phyloP scores from a whole-genome alignment of 2,113 vertebrate species.

The Amazona vittata region DNA sequence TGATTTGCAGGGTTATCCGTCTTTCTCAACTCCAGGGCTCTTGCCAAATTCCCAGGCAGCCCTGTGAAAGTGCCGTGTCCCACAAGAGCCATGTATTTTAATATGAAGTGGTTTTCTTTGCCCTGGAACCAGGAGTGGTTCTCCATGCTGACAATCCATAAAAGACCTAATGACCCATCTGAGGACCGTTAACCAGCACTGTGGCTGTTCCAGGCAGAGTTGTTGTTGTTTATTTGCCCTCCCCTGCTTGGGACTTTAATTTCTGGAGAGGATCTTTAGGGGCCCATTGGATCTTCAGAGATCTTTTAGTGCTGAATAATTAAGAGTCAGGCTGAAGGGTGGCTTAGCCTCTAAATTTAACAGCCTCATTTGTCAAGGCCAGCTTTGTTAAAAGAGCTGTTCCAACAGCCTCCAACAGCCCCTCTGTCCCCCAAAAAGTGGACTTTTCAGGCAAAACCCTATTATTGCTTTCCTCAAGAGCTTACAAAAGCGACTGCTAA shows the following conservation, averaged over 20 bases:
- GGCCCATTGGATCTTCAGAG: neutral
- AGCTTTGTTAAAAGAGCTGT: neutral
- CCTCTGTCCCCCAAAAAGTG: neutral
- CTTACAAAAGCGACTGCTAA: neutral
- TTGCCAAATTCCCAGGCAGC: slow-evolving; percentile 57
- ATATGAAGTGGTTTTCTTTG: slow-evolving; percentile 51
- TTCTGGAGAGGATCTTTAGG: neutral
- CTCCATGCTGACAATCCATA: slow-evolving; percentile 48
- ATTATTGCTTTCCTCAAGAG: neutral
- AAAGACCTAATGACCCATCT: slow-evolving; percentile 59
- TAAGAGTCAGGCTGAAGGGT: neutral
- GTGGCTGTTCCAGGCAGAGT: neutral
- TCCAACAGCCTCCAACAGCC: neutral
- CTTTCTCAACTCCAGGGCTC: slow-evolving; percentile 35
- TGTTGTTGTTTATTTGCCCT: neutral
- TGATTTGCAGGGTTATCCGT: slow-evolving; percentile 60
- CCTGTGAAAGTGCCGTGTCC: slow-evolving; percentile 23
- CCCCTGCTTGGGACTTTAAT: neutral
- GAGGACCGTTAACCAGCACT: slow-evolving; percentile 21
- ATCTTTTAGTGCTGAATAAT: neutral
- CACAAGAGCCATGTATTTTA: slow-evolving; percentile 61
- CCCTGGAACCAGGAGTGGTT: slow-evolving; percentile 30
- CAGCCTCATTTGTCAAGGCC: neutral
- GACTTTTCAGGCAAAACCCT: neutral
- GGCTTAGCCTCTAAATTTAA: neutral